phyloP scores from a whole-genome alignment of 2,888 invertebrate genomes.

The Cheilosia urbana region DNA sequence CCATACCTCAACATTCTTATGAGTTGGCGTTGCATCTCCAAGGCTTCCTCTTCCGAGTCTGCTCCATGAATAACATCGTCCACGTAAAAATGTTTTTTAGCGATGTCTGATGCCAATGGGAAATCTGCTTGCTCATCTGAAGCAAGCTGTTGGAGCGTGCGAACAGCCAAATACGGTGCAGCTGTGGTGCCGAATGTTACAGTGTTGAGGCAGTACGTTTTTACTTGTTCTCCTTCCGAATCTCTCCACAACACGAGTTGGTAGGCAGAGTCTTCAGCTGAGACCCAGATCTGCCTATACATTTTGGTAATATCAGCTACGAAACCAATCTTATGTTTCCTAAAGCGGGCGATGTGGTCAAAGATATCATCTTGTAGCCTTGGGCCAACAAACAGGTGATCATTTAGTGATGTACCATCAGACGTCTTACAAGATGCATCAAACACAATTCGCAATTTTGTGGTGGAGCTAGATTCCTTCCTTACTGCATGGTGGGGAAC shows the following conservation, averaged over 20 bases:
- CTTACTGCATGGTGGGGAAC: conserved; percentile 49
- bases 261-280: too few relatives aligned
- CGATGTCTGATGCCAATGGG: conserved; percentile 9
- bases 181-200: neutral
- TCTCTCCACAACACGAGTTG: too few relatives aligned
- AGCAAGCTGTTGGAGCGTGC: conserved; percentile 8
- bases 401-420: too few relatives aligned
- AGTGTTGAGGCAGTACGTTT: too few relatives aligned
- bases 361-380: conserved; percentile 63
- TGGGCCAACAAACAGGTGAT: too few relatives aligned
- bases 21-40: conserved; percentile 7
- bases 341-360: conserved; percentile 62
- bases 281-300: conserved; percentile 69
- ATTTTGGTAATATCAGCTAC: conserved; percentile 72
- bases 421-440: too few relatives aligned
- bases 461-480: conserved; percentile 52
- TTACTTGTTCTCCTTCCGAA: too few relatives aligned
- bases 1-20: neutral
- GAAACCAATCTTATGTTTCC: conserved; percentile 56
- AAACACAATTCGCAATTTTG: too few relatives aligned
- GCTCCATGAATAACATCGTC: conserved; percentile 32
- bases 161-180: conserved; percentile 7
- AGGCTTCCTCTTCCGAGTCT: conserved; percentile 6
- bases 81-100: conserved; percentile 4
- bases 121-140: conserved; percentile 1